Evolutionary conservation across 2,113 vertebrate genomes (phyloP), one percentile per base, ranked within the genome.

Genomic region (Malurus alboscapulatus): DNA sequence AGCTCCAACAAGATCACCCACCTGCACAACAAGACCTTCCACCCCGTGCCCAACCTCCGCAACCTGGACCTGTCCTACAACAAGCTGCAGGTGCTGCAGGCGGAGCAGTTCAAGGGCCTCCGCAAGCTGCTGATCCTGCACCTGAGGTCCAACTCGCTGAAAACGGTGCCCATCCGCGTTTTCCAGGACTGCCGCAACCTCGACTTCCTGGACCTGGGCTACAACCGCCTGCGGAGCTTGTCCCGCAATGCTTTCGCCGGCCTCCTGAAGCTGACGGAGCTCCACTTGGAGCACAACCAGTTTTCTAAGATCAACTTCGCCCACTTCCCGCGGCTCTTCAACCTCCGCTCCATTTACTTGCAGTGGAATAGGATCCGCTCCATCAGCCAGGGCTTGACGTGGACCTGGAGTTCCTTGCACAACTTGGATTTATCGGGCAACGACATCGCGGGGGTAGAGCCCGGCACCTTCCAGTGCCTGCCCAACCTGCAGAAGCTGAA

Each of bases 41-140:
- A 99, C 38, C 98, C 98, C 0, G 98, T 99, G 29, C 98, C 99
- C 40, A 99, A 99, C 97, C 97, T 99, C n/a, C 98, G 99, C 48
- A 99, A 99, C 62, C 98, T 99, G 92, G 99, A 99, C 96, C 98
- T 99, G 25, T 99, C 99, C 15, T 99, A 99, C 97, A 99, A 99
- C 93, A 99, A 99, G 89, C 95, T 99, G 93, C 99, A 99, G 96
- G 96, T 97, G 14, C 95, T 99, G 61, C 98, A 99, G 91, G 97
- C 98, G 0, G 98, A 98, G 92, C 99, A 99, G 95, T 99, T 99
- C 88, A 97, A 98, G 95, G 99, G 99, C 57, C 97, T 99, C 32
- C 97, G 99, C 57, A 99, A 99, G 87, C 98, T 99, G 22, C 97
- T 99, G 77, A 99, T 99, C 96, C 97, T 99, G 83, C 99, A 99